A percentile compares a stretch with the other conserved stretches of the same genome.
phyloP scores from a whole-genome alignment of 1,140 invertebrate species.

The Drosophila sucinea region DNA sequence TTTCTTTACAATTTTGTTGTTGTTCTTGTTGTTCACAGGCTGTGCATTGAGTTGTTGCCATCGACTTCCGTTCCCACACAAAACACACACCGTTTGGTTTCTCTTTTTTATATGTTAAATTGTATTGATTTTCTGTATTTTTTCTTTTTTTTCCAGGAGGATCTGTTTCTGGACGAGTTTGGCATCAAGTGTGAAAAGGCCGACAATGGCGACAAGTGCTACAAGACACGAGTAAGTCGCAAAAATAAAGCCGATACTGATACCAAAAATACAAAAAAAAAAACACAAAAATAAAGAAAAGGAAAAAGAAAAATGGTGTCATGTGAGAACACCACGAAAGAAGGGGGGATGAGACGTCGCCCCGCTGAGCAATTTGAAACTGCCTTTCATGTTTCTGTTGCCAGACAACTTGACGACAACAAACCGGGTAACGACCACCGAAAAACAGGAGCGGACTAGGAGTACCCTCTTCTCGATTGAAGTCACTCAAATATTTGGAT shows the following conservation, averaged over 20 bases:
- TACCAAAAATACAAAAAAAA: constrained; percentile 5
- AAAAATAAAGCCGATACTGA: constrained; percentile 5
- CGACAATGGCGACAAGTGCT: constrained; percentile 71
- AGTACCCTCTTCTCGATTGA: not conserved
- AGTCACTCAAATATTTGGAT: not conserved
- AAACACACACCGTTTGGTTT: not conserved
- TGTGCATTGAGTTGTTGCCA: constrained; percentile 4
- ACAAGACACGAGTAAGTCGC: constrained; percentile 68
- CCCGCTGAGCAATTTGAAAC: constrained; percentile 42
- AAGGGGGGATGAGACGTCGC: not conserved
- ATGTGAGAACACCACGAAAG: constrained; percentile 17
- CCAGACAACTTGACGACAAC: constrained; percentile 50
- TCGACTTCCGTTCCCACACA: not conserved
- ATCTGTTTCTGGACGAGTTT: constrained; percentile 74
- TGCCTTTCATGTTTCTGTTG: constrained; percentile 32
- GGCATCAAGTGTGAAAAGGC: constrained; percentile 70
- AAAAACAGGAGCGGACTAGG: not conserved
- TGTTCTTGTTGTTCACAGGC: not conserved
- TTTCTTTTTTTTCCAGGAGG: constrained; percentile 64
- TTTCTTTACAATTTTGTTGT: not conserved
- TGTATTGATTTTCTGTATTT: constrained; percentile 33
- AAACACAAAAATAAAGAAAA: not conserved
- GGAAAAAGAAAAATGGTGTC: constrained; percentile 20
- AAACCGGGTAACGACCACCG: constrained; percentile 14
- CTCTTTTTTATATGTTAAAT: constrained; percentile 15